Percentiles rank a stretch among this genome's conserved stretches.
Conservation (phyloP, 2,888 invertebrate genomes). For the Drosophila melanosoma region DNA sequence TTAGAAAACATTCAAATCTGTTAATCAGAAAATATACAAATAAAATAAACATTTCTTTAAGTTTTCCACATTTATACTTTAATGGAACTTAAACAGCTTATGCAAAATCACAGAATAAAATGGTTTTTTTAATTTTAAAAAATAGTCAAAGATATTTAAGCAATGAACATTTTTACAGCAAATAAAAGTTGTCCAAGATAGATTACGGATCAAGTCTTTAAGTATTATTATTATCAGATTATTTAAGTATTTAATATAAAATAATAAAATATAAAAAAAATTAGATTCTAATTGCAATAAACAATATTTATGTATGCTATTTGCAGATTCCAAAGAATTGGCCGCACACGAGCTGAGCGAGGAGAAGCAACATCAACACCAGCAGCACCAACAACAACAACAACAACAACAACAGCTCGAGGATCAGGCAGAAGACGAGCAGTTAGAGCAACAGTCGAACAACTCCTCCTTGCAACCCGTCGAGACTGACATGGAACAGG, state of each 20-base stretch:
- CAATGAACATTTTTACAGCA: not conserved
- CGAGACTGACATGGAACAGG: conserved; percentile 62
- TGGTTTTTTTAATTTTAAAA: no score
- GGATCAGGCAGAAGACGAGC: conserved; percentile 51
- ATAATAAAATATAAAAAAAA: not conserved
- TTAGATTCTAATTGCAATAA: not conserved
- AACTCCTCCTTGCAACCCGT: conserved; percentile 47
- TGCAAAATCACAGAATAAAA: not conserved
- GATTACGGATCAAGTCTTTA: not conserved
- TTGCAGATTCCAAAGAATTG: conserved; percentile 84
- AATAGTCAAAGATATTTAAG: no score
- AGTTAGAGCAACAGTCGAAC: conserved; percentile 38
- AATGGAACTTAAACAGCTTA: not conserved
- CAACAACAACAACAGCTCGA: conserved; percentile 50
- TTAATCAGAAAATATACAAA: not conserved
- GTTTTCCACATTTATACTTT: not conserved
- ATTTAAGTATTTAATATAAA: not conserved
- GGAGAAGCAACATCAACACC: conserved; percentile 57
- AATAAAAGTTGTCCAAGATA: not conserved
- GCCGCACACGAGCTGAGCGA: conserved; percentile 79
- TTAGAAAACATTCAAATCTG: not conserved
- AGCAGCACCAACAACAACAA: conserved; percentile 54
- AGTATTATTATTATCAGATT: not conserved
- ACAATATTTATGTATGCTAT: not conserved
- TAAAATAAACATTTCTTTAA: not conserved